These are phyloP conservation scores for Ctena decussata DNA, from an alignment of 2,888 invertebrate species.

Conservation along the genomic window DNA sequence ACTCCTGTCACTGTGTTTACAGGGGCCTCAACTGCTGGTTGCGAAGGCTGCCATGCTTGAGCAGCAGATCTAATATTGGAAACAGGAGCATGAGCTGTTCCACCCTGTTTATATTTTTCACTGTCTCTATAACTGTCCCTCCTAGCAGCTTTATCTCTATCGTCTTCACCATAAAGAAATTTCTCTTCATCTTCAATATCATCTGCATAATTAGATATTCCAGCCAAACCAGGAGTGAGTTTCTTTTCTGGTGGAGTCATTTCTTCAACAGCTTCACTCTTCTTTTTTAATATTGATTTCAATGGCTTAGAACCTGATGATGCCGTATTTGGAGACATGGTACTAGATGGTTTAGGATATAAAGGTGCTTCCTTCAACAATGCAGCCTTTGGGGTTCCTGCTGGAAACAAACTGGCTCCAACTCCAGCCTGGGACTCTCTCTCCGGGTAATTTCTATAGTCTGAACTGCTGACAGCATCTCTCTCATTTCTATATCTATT, in stretches of 20 bases:
- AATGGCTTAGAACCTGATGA: conserved; percentile 61
- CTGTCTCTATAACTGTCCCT: conserved; percentile 4
- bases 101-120: neutral
- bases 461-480: conserved; percentile 36
- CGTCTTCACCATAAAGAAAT: conserved; percentile 82
- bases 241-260: conserved; percentile 26
- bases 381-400: conserved; percentile 16
- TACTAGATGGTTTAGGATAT: conserved; percentile 18
- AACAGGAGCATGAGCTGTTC: neutral
- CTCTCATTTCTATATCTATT: conserved; percentile 30
- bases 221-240: conserved; percentile 56
- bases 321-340: neutral
- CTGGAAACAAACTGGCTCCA: conserved; percentile 29
- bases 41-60: conserved; percentile 51
- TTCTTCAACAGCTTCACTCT: conserved; percentile 44
- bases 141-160: neutral
- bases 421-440: conserved; percentile 45
- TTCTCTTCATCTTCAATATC: conserved; percentile 84
- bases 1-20: conserved; percentile 34
- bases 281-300: conserved; percentile 75
- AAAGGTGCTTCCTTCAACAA: conserved; percentile 9
- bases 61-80: conserved; percentile 51
- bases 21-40: conserved; percentile 21
- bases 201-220: conserved; percentile 74
- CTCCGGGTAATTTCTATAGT: conserved; percentile 52